Evolutionary conservation across 2,113 vertebrate genomes (phyloP), one percentile per base, ranked within the genome.

Genomic region (Eira barbara): DNA sequence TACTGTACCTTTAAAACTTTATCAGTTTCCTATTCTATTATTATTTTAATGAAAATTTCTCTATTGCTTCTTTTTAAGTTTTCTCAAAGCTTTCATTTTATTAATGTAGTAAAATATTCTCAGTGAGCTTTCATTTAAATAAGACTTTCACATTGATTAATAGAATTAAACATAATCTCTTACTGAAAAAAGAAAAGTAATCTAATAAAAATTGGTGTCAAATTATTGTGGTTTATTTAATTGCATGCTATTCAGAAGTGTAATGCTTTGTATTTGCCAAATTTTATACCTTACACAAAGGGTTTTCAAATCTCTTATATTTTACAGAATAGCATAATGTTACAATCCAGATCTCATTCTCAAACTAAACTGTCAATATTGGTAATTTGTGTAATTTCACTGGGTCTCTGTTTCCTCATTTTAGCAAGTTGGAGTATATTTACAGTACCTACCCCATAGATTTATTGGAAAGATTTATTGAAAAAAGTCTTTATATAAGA

Each of bases 21-120:
- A 85, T 78, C 49, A 47, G 31, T 76, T 82, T 92, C 2, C 10
- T 8, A n/a, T 42, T 83, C 12, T 80, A 39, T 79, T 87, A 49
- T 74, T 88, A 25, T 9, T n/a, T 59, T 86, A 93, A 59, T 92
- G 17, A 63, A 91, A 90, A 61, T n/a, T 39, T 0, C 21, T 95
- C 25, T 91, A 61, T 42, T 80, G 21, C 2, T 84, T 76, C 73
- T 80, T 92, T 93, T 34, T 73, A 71, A 39, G 10, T 27, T 91
- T 87, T 90, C 31, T 52, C 45, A 94, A 47, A 83, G 36, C 3
- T 89, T 94, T 89, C 18, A 73, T 89, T 93, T 96, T 69, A 96
- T 52, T 97, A 96, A 39, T 79, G n/a, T 83, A 69, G 17, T 94
- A 91, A 80, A 87, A 76, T 93, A 97, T 93, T 91, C 61, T 90